Base-by-base conservation (phyloP, 1,140 invertebrate species). In the Tetranychus cinnabarinus region DNA sequence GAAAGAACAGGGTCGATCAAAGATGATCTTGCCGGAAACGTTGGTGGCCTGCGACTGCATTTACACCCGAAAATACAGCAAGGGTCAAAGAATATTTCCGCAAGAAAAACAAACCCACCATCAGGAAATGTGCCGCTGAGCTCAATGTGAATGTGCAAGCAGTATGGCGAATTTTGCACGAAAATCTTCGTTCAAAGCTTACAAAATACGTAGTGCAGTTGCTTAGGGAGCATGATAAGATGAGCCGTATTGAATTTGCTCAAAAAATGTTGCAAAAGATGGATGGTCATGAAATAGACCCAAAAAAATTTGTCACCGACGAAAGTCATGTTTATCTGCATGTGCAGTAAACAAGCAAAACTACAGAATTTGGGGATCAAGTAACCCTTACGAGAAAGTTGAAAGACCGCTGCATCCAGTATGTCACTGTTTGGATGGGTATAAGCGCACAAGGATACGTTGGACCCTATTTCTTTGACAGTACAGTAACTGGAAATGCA, bases 151-250 rank as follows among this genome's bases (percentile, higher is more conserved):
- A 4, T n/a, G 15, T 2, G 13, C 34, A 31, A 1, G 4, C 55
- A 1, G 46, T 55, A 6, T 45, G 52, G 52, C 45, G 8, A 55
- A 60, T 63, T 46, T 42, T 56, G 42, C 15, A 56, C 31, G 34
- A 63, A 10, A 39, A 56, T 1, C 33, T 63, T 13, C 34, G 56
- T 56, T 63, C n/a, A 48, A 39, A 50, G 48, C 59, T 47, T 58
- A 61, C 33, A 63, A 61, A 35, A 46, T 61, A 0, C 54, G 52
- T 5, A 34, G 10, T 35, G 6, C 62, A 58, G 33, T 37, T 37
- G 33, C 48, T 63, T 10, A 58, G n/a, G 4, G 10, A 42, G 4
- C 4, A 42, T 42, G 4, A 42, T 5, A 42, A 42, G 10, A 10
- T 5, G 10, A 42, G 39, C 4, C 39, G 39, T 10, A 5, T 42